Evolutionary conservation across 2,797 vertebrate species (phyloP), one percentile per base, ranked within the genome.

Genomic region (Salmo trutta): DNA sequence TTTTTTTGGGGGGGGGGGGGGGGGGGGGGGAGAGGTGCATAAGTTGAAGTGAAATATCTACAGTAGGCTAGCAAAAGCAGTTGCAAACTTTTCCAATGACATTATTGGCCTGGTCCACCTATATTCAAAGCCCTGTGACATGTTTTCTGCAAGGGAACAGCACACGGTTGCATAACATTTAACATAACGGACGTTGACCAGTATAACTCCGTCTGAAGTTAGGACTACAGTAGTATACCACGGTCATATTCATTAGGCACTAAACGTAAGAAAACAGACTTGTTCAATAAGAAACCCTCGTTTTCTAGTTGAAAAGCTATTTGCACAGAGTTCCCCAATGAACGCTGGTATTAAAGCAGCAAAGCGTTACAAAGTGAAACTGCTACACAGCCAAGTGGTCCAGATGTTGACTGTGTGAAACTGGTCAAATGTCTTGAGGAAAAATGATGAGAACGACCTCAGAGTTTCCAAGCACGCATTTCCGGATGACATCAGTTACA

Each of bases 401-500:
- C 77, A 0, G 67, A 83, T 82, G 81, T 79, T n/a, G 16, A 59
- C 41, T 41, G 21, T n/a, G 56, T 41, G 85, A 78, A 82, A 69
- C 7, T 64, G 82, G 89, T 79, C 79, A 59, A 78, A 78, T 67
- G 70, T 81, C 5, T 2, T 52, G 17, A 75, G 68, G 75, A 80
- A 84, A 83, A 36, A 24, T 24, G 2, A 19, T 0, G 74, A 79
- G 47, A 36, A 86, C 88, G 89, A 90, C 77, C 79, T 88, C 82
- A 87, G 69, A 36, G 81, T 84, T 89, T 89, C 88, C 85, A 82
- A 33, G 76, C 75, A 7, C 71, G 66, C 16, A 12, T 71, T 82
- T 88, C 88, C 80, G 81, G 83, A 84, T 86, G 85, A 87, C 87
- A 85, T 87, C 85, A 84, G 73, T 77, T 71, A 59, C 73, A n/a